Evolutionary conservation across 2,888 invertebrate genomes (phyloP).

Genomic region (Cataglyphis albicans): DNA sequence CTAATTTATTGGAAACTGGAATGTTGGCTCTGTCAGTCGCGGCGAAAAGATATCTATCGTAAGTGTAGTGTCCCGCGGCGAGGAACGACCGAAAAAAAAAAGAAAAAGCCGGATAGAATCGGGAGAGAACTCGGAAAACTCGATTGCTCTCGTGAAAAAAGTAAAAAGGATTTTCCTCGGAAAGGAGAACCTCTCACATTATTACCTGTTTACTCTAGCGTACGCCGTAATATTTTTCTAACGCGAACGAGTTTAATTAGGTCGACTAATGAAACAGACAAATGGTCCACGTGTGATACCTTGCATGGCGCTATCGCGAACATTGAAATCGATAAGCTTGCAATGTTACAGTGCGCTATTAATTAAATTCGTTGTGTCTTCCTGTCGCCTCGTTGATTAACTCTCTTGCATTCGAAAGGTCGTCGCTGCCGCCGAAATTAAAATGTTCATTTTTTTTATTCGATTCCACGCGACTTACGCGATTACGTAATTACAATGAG

Average conservation of each 20-base stretch:
- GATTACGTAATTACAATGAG: background rate
- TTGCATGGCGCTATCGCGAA: background rate
- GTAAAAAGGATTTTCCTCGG: background rate
- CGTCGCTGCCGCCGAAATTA: background rate
- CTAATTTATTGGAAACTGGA: constrained; percentile 37
- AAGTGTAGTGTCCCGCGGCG: constrained; percentile 3
- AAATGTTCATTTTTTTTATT: background rate
- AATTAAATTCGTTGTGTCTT: background rate
- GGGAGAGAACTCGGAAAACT: background rate
- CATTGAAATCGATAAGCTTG: constrained; percentile 17
- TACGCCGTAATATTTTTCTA: background rate
- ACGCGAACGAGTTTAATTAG: background rate
- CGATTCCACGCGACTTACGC: background rate
- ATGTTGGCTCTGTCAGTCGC: constrained; percentile 20
- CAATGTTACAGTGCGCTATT: background rate
- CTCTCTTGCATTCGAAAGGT: background rate
- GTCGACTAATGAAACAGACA: background rate
- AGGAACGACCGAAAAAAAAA: background rate
- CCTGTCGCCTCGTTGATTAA: background rate
- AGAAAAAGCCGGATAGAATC: background rate
- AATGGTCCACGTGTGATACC: background rate
- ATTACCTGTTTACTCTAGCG: background rate
- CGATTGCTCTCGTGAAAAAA: background rate
- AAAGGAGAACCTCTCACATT: background rate
- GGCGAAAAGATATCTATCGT: constrained; percentile 32